These are phyloP conservation scores for Didymodactylos carnosus DNA, from an alignment of 2,888 invertebrate genomes.

Conservation along the genomic window DNA sequence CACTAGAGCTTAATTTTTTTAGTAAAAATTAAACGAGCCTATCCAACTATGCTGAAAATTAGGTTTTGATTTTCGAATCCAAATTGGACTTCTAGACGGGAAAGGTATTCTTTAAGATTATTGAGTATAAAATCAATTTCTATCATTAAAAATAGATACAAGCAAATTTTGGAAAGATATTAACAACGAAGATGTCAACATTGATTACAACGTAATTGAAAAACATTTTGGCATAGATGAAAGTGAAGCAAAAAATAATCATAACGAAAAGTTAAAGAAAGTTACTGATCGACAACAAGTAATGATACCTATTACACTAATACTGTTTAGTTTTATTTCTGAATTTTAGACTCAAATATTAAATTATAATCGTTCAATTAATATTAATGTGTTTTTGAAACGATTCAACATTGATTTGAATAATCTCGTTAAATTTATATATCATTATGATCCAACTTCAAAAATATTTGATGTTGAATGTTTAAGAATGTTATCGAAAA, in stretches of 20 bases:
- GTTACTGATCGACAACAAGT: background rate
- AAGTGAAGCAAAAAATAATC: background rate
- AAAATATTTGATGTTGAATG: background rate
- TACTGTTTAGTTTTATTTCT: too few species aligned
- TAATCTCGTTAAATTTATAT: too few species aligned
- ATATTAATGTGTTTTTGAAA: background rate
- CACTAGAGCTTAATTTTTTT: too few species aligned
- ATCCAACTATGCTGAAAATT: too few species aligned
- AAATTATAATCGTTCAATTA: background rate
- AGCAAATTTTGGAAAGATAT: background rate
- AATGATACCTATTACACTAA: background rate
- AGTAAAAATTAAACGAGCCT: too few species aligned
- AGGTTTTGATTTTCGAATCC: too few species aligned
- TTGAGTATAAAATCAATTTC: too few species aligned
- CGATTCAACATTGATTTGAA: background rate
- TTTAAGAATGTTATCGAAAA: background rate
- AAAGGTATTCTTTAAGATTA: too few species aligned
- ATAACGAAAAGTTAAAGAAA: background rate
- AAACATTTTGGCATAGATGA: background rate
- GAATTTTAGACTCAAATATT: background rate
- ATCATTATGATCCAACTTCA: background rate
- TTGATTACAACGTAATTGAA: background rate
- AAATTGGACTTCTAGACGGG: too few species aligned
- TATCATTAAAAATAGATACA: too few species aligned
- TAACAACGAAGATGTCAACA: background rate